A percentile compares a stretch with the other conserved stretches of the same genome.
Conservation (phyloP, 2,113 vertebrate genomes). For the Rhinogobius similis region DNA sequence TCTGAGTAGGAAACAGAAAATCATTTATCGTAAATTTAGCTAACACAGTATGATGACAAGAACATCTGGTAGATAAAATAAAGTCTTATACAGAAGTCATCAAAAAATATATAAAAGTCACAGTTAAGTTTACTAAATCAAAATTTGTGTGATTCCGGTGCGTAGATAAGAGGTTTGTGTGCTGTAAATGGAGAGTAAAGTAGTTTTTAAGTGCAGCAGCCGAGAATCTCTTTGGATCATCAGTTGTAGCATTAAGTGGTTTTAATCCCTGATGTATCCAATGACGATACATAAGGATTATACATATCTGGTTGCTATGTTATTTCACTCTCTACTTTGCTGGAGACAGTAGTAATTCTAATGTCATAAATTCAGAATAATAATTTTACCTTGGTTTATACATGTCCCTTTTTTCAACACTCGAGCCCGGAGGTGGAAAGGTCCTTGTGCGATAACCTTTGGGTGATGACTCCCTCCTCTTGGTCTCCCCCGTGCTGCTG, state of each 20-base stretch:
- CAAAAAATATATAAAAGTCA: background rate
- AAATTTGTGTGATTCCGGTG: background rate
- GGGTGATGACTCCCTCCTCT: conserved; percentile 80
- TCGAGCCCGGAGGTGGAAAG: conserved; percentile 78
- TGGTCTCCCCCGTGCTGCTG: conserved; percentile 49
- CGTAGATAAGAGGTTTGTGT: background rate
- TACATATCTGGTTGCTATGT: conserved; percentile 8
- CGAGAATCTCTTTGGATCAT: conserved; percentile 33
- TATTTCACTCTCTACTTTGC: background rate
- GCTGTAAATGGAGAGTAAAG: background rate
- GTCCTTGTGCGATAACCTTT: conserved; percentile 83
- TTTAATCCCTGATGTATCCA: conserved; percentile 31
- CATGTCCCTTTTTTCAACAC: conserved; percentile 67
- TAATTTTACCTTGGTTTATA: conserved; percentile 76
- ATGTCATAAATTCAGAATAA: conserved; percentile 7
- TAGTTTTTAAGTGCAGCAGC: conserved; percentile 10
- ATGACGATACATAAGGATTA: conserved; percentile 10
- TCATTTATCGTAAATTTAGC: background rate
- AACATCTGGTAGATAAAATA: background rate
- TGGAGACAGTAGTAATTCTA: conserved; percentile 6
- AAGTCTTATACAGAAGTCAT: background rate
- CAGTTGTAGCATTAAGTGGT: conserved; percentile 38
- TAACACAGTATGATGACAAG: background rate
- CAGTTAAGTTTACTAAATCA: background rate
- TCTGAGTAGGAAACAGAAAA: conserved; percentile 48